Evolutionary conservation across 2,888 invertebrate genomes (phyloP), one percentile per base, ranked within the genome.

Genomic region (Melanostoma scalare): DNA sequence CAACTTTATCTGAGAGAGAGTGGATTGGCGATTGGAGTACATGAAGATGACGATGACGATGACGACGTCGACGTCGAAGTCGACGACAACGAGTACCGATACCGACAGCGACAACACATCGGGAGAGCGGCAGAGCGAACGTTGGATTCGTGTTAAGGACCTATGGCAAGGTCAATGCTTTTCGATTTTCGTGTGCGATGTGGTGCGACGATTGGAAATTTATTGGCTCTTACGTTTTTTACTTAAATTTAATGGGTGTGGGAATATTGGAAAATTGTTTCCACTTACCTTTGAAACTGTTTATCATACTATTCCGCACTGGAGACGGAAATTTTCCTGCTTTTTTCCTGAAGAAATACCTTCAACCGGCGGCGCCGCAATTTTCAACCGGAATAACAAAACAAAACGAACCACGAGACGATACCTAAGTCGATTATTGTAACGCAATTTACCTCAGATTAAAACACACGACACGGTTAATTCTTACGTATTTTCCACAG

Each of bases 121-220:
- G 38, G 50, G 50, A 63, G 63, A 63, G 48, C 65, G 55, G 55
- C 55, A 65, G 72, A 72, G 67, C 61, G 68, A 67, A 71, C 67
- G 61, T 65, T 55, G 61, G 55, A 80, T 85, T 76, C 79, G 80
- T 85, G 85, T 80, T 85, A 85, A 85, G 80, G 85, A 85, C 86
- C 87, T 86, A 86, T 81, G 86, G 76, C 87, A 87, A 87, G 87
- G 87, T 87, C 87, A 87, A 87, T 87, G 87, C 84, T 87, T 86
- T 86, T 86, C 86, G 82, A 82, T 82, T 82, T 82, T 78, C 48
- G 69, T 76, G 65, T 48, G 74, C 74, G 74, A 63, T 63, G 79
- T 48, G 10, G 52, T 79, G 76, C 78, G 78, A 44, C 60, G 78
- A 33, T 60, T 60, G 42, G 33, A 60, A 60, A 44, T 60, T 60